Evolutionary conservation across 2,888 invertebrate genomes (phyloP), one percentile per base, ranked within the genome.

Genomic region (Ephialtes manifestator): DNA sequence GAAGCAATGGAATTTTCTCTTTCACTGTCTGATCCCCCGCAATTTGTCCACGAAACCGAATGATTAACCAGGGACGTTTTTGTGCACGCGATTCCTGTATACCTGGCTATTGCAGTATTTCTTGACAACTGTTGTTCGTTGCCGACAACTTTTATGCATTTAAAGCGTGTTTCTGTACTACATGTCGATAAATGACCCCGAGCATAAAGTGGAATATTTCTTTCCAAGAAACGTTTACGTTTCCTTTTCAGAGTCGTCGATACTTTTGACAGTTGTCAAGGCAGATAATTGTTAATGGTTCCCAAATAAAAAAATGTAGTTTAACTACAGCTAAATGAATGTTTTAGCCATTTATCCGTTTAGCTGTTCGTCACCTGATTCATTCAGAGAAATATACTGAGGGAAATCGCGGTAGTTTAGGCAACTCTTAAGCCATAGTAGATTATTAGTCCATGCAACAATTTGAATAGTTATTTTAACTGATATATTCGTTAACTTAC

Each of bases 51-150:
- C 65, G 48, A 72, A 60, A 18, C 39, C 75, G 71, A 84, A 81
- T 70, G 79, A 87, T 85, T 83, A 83, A 86, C 63, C 72, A 70
- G 70, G 71, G 63, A 81, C 84, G 83, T 82, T 86, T 87, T 74
- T 78, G 65, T 63, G 80, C 86, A 87, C 85, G 87, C 86, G 76
- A 86, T 75, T 75, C 60, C 24, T 8, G n/a, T 28, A 46, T 35
- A n/a, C 31, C 13, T 55, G 7, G 43, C 43, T 46, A 28, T 60
- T 11, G 43, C 39, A 60, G 7, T 48, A 31, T 46, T 51, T 31
- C 20, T 46, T 18, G 60, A 60, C 18, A 35, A 43, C 31, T 74
- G 20, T 5, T 8, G 10, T n/a, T 7, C 60, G 28, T 10, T 10
- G 58, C 2, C 3, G 55, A 13, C 5, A 13, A 7, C 8, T 60